phyloP scores from a whole-genome alignment of 1,140 invertebrate genomes.

The Tetranychus cinnabarinus region DNA sequence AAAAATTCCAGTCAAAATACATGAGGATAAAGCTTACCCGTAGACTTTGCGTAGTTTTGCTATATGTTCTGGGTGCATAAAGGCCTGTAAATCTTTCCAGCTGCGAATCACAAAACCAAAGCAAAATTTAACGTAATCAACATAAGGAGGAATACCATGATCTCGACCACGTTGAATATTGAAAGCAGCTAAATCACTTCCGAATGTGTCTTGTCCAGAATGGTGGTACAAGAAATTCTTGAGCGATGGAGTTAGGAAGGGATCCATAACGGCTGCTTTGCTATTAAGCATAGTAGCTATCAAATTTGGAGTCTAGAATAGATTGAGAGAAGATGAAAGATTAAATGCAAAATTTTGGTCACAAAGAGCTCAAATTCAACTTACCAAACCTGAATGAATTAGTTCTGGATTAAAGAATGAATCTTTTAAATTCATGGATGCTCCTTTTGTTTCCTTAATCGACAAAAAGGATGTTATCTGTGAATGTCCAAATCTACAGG shows the following conservation, averaged over 20 bases:
- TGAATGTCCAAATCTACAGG: slow-evolving; percentile 79
- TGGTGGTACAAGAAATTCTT: slow-evolving; percentile 54
- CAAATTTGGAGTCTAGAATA: not conserved
- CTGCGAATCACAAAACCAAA: slow-evolving; percentile 2
- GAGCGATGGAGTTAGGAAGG: slow-evolving; percentile 24
- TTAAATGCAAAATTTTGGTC: not conserved
- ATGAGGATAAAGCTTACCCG: slow-evolving; percentile 21
- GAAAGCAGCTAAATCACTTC: slow-evolving; percentile 18
- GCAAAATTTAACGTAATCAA: slow-evolving; percentile 7
- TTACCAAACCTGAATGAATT: slow-evolving; percentile 2
- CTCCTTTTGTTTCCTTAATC: not conserved
- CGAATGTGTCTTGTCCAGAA: slow-evolving; percentile 9
- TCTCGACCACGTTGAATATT: slow-evolving; percentile 24
- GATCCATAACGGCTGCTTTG: slow-evolving; percentile 9
- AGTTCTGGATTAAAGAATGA: slow-evolving; percentile 7
- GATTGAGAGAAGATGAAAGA: too few relatives aligned
- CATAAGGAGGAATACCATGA: slow-evolving; percentile 31
- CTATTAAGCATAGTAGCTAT: not conserved
- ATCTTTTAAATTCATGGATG: slow-evolving; percentile 5
- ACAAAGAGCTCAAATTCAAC: not conserved
- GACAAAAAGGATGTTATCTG: slow-evolving; percentile 27
- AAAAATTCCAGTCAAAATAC: not conserved
- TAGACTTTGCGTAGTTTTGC: slow-evolving; percentile 2
- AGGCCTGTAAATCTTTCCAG: slow-evolving; percentile 23
- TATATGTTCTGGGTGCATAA: slow-evolving; percentile 10